Percentiles rank a stretch among this genome's conserved stretches.
phyloP scores from a whole-genome alignment of 2,797 vertebrate genomes.

The Lacerta bilineata region DNA sequence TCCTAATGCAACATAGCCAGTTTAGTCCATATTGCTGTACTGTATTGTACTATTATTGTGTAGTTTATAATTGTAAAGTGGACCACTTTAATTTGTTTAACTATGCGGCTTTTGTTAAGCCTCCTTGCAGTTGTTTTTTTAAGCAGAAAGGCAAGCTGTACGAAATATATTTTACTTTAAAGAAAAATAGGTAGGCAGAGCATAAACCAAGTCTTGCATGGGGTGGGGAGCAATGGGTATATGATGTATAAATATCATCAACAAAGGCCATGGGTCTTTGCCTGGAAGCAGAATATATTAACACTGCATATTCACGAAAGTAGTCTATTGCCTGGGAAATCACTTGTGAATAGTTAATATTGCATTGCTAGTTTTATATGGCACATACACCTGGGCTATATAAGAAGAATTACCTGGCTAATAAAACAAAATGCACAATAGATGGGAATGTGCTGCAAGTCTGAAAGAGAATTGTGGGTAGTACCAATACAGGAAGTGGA shows the following conservation, averaged over 20 bases:
- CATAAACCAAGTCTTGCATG: not conserved
- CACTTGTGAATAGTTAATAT: constrained; percentile 1
- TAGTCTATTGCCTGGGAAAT: not conserved
- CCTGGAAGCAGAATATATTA: constrained; percentile 28
- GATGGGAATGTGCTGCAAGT: not conserved
- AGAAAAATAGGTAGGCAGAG: not conserved
- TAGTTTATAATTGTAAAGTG: too few relatives aligned
- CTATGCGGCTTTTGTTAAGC: not conserved
- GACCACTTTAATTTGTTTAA: not conserved
- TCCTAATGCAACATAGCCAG: constrained; percentile 67
- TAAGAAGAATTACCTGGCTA: not conserved
- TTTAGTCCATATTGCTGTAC: constrained; percentile 40
- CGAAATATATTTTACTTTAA: not conserved
- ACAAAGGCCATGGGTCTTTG: constrained; percentile 4
- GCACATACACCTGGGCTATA: not conserved
- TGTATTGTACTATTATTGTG: not conserved
- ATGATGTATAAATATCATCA: not conserved
- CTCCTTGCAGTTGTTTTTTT: not conserved
- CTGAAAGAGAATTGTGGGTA: not conserved
- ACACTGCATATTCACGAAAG: not conserved
- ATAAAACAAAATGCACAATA: not conserved
- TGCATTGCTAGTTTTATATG: constrained; percentile 5
- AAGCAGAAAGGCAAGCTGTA: not conserved
- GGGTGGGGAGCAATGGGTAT: not conserved
- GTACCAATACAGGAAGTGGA: not conserved